A percentile compares a stretch with the other conserved stretches of the same genome.
Evolutionary conservation across 2,888 invertebrate genomes (phyloP).

Genomic region (Tribolium freemani): DNA sequence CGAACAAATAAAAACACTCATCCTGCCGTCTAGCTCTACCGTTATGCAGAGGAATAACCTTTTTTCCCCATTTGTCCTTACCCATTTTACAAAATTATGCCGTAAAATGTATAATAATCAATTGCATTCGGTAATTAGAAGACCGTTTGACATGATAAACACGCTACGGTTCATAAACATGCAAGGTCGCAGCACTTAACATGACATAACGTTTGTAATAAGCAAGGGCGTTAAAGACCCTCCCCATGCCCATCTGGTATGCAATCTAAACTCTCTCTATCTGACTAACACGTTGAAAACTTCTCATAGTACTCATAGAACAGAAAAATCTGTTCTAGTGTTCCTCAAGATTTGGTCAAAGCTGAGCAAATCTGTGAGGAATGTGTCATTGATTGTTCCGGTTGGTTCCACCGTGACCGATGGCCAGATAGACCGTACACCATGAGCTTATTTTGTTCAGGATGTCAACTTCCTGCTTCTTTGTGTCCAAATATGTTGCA

Average conservation of each 20-base stretch:
- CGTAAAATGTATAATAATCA: constrained; percentile 34
- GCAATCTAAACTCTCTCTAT: background rate
- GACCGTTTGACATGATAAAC: constrained; percentile 41
- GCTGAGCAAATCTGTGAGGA: constrained; percentile 1
- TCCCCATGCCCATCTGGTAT: background rate
- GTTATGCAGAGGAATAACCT: constrained; percentile 35
- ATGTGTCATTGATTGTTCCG: constrained; percentile 54
- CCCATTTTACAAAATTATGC: constrained; percentile 16
- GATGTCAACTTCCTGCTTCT: constrained; percentile 59
- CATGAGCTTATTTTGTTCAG: constrained; percentile 56
- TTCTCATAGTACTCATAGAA: no score
- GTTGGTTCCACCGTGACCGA: constrained; percentile 59
- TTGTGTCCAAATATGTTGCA: constrained; percentile 43
- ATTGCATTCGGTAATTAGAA: constrained; percentile 37
- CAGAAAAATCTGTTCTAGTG: no score
- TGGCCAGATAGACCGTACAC: constrained; percentile 58
- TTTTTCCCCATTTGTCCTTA: constrained; percentile 35
- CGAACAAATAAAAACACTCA: constrained; percentile 22
- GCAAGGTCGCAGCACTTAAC: constrained; percentile 34
- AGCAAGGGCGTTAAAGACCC: constrained; percentile 12
- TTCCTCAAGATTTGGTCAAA: background rate
- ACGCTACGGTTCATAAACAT: constrained; percentile 22
- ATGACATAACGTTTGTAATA: constrained; percentile 8
- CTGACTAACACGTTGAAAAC: no score
- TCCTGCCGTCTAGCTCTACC: constrained; percentile 29